phyloP scores from a whole-genome alignment of 2,113 vertebrate species.

The Notiomystis cincta region DNA sequence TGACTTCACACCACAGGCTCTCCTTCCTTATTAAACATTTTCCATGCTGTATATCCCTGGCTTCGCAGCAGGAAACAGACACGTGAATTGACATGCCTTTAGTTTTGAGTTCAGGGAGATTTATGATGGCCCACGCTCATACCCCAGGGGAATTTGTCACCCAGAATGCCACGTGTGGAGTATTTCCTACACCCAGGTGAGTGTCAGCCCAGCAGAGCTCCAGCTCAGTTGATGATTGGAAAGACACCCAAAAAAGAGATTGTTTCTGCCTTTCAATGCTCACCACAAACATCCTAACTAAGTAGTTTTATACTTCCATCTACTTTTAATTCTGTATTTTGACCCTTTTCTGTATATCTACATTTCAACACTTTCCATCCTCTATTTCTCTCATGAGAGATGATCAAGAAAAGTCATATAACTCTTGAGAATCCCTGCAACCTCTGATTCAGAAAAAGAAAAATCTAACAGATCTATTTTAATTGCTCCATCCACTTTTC shows the following conservation, averaged over 20 bases:
- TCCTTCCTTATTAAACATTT: conserved; percentile 7
- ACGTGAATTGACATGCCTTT: background rate
- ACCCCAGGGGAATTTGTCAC: accelerated
- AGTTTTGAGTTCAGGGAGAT: background rate
- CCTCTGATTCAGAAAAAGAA: background rate
- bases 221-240: background rate
- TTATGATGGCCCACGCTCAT: background rate
- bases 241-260: background rate
- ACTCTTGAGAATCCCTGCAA: background rate
- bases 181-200: background rate
- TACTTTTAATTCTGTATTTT: background rate
- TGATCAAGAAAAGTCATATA: background rate
- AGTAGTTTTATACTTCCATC: background rate
- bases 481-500: background rate
- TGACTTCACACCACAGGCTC: conserved; percentile 46
- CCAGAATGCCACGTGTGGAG: background rate
- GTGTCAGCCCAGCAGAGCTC: background rate
- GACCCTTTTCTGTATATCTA: background rate
- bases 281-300: background rate
- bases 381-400: background rate
- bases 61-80: background rate
- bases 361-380: background rate
- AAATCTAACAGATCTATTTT: background rate
- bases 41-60: background rate
- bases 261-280: background rate